phyloP scores from a whole-genome alignment of 2,113 vertebrate species.

The Sinocyclocheilus maitianheensis region DNA sequence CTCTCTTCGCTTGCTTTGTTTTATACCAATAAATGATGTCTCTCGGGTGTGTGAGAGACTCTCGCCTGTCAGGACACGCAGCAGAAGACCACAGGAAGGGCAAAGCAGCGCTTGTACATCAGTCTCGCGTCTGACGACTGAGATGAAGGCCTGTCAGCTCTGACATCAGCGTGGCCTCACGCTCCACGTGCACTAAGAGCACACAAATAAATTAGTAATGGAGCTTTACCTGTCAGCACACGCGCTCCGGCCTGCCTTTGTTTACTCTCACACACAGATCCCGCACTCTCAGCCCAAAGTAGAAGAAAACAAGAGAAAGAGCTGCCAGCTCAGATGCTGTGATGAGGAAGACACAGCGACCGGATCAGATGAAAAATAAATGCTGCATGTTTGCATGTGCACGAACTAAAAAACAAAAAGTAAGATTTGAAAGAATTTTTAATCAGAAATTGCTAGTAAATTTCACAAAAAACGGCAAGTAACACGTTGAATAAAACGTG shows the following conservation, averaged over 20 bases:
- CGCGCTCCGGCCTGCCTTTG: constrained; percentile 64
- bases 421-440: background rate
- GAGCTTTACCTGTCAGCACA: constrained; percentile 81
- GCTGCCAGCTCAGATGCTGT: background rate
- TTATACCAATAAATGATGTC: constrained; percentile 68
- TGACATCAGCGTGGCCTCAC: constrained; percentile 76
- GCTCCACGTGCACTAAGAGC: constrained; percentile 81
- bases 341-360: background rate
- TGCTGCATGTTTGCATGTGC: background rate
- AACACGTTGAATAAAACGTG: background rate
- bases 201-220: constrained; percentile 93
- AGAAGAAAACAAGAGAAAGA: background rate
- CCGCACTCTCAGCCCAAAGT: background rate
- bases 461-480: background rate
- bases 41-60: constrained; percentile 54
- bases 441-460: background rate
- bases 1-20: constrained; percentile 50
- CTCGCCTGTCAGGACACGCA: constrained; percentile 82
- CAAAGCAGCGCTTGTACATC: constrained; percentile 85
- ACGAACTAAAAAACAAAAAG: background rate
- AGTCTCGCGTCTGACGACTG: constrained; percentile 87
- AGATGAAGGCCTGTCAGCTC: constrained; percentile 84
- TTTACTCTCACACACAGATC: constrained; percentile 54
- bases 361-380: background rate
- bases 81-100: constrained; percentile 81